These are phyloP conservation scores for Oscheius sp. DNA, from an alignment of 2,888 invertebrate species.

Conservation along the genomic window DNA sequence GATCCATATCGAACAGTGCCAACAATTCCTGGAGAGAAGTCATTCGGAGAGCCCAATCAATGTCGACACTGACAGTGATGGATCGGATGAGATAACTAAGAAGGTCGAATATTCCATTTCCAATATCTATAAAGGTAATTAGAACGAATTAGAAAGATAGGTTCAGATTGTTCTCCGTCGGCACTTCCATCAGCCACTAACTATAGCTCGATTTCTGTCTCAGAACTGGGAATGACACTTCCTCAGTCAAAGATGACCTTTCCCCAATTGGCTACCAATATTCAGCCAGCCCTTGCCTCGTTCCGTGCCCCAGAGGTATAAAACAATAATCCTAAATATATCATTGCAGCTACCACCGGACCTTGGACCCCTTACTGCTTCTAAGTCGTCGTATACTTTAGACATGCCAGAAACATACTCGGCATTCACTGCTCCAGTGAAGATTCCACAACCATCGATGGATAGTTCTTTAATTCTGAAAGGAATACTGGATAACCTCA, in stretches of 20 bases:
- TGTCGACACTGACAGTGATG: constrained; percentile 33
- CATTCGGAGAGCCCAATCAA: constrained; percentile 35
- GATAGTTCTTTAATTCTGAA: constrained; percentile 28
- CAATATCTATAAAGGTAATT: constrained; percentile 22
- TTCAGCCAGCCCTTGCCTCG: constrained; percentile 28
- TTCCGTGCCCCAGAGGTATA: constrained; percentile 40
- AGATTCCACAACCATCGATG: not conserved
- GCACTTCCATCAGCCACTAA: not conserved
- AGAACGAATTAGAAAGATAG: not conserved
- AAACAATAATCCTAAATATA: not conserved
- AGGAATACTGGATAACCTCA: constrained; percentile 20
- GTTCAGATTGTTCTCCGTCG: constrained; percentile 10
- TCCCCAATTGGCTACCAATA: constrained; percentile 23
- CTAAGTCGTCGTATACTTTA: constrained; percentile 35
- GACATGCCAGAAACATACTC: constrained; percentile 25
- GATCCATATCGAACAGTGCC: constrained; percentile 68
- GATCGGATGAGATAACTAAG: constrained; percentile 9
- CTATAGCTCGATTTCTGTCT: constrained; percentile 1
- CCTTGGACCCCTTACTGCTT: constrained; percentile 41
- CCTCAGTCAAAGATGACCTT: constrained; percentile 9
- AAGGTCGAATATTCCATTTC: constrained; percentile 16
- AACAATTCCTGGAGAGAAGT: constrained; percentile 33
- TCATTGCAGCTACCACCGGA: constrained; percentile 34
- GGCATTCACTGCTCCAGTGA: constrained; percentile 11
- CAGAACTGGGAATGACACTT: not conserved